Evolutionary conservation across 1,140 invertebrate species (phyloP).

Genomic region (Caenorhabditis remanei): DNA sequence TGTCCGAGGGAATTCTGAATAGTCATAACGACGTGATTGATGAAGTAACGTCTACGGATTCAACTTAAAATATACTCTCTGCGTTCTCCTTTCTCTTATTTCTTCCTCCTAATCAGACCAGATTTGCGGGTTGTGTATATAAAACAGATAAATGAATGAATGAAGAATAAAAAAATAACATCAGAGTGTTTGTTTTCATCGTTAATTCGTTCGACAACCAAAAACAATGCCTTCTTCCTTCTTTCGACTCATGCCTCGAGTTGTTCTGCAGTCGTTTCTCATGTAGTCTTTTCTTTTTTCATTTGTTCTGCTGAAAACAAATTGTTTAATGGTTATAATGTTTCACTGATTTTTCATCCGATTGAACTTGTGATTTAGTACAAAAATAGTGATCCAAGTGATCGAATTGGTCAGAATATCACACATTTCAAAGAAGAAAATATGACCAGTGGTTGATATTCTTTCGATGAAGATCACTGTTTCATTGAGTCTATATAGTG

Average conservation of each 20-base stretch:
- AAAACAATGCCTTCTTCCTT: not conserved
- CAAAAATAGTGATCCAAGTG: not conserved
- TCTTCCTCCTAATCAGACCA: constrained; percentile 30
- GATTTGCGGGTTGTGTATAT: constrained; percentile 38
- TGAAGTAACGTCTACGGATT: not conserved
- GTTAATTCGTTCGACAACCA: constrained; percentile 47
- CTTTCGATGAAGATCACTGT: too few species aligned
- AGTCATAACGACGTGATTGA: constrained; percentile 47
- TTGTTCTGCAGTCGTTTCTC: not conserved
- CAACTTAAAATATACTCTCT: not conserved
- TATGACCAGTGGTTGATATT: too few species aligned
- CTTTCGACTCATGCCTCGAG: not conserved
- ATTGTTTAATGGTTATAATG: too few species aligned
- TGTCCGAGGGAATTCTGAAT: constrained; percentile 33
- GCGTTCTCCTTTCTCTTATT: not conserved
- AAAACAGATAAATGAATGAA: constrained; percentile 3
- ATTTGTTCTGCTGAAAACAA: too few species aligned
- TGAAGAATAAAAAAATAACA: constrained; percentile 13
- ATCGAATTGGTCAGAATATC: not conserved
- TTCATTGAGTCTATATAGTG: too few species aligned
- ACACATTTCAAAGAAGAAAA: not conserved
- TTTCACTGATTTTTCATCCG: too few species aligned
- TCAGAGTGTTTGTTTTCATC: constrained; percentile 8
- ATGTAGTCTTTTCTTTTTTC: not conserved
- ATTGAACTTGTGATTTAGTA: not conserved